phyloP scores from a whole-genome alignment of 2,888 invertebrate genomes.

The Dolomedes plantarius region DNA sequence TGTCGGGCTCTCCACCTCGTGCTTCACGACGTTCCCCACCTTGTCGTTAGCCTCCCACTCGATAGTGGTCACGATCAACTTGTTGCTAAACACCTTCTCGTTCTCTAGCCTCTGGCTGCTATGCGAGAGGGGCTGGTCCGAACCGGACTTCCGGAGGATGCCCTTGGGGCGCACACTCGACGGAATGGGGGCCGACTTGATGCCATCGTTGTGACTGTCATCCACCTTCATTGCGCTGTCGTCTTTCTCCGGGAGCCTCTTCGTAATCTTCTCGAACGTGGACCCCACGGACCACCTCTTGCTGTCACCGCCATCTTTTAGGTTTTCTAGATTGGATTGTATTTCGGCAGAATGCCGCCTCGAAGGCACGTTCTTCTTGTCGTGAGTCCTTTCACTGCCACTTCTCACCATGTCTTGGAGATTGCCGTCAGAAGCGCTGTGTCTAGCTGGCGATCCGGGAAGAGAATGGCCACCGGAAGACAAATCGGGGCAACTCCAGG shows the following conservation, averaged over 20 bases:
- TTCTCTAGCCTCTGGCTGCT: background rate
- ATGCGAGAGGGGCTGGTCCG: constrained; percentile 54
- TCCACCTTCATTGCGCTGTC: constrained; percentile 14
- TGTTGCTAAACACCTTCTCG: constrained; percentile 43
- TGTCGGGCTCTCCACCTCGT: constrained; percentile 63
- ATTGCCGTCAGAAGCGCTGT: constrained; percentile 81
- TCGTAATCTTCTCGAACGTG: constrained; percentile 43
- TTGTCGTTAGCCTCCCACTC: constrained; percentile 59
- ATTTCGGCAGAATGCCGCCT: constrained; percentile 66
- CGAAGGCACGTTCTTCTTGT: constrained; percentile 44
- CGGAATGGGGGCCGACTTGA: constrained; percentile 61
- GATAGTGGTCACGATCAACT: constrained; percentile 60
- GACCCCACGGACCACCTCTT: constrained; percentile 63
- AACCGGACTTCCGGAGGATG: constrained; percentile 65
- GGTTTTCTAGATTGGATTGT: constrained; percentile 29
- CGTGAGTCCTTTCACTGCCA: constrained; percentile 23
- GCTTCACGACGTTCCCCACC: constrained; percentile 51
- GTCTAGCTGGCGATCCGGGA: constrained; percentile 87
- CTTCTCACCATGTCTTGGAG: constrained; percentile 33
- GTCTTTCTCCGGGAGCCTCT: constrained; percentile 24
- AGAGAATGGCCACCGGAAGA: constrained; percentile 78
- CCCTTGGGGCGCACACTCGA: constrained; percentile 53
- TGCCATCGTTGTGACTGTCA: constrained; percentile 45
- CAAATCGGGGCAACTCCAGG: constrained; percentile 72
- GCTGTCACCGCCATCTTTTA: constrained; percentile 17